Percentiles rank a stretch among this genome's conserved stretches.
Evolutionary conservation across 2,113 vertebrate species (phyloP).

Genomic region (Oxyura jamaicensis): DNA sequence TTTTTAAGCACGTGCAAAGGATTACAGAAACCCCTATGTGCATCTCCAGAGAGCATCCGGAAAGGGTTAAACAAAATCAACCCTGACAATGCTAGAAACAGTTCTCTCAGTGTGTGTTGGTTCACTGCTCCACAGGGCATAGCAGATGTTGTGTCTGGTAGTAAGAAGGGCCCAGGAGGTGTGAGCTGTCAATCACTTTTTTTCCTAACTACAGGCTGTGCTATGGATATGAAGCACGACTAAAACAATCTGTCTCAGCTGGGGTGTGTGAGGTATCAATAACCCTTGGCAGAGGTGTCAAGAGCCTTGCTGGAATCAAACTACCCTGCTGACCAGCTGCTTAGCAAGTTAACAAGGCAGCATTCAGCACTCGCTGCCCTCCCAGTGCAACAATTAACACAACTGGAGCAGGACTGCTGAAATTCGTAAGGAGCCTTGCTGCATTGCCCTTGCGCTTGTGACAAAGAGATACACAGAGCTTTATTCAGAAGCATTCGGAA

Average conservation of each 20-base stretch:
- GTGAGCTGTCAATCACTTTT: conserved; percentile 85
- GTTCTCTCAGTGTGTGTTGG: conserved; percentile 82
- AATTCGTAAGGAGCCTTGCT: conserved; percentile 37
- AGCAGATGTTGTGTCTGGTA: conserved; percentile 89
- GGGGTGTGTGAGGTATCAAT: conserved; percentile 83
- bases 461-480: conserved; percentile 41
- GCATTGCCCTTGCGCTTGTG: background rate
- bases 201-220: conserved; percentile 79
- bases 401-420: conserved; percentile 73
- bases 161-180: conserved; percentile 87
- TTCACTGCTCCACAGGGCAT: conserved; percentile 87
- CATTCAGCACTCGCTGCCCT: conserved; percentile 65
- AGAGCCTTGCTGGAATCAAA: conserved; percentile 81
- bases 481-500: conserved; percentile 15
- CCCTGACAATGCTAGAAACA: conserved; percentile 81
- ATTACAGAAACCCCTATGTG: conserved; percentile 60
- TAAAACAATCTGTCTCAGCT: conserved; percentile 86
- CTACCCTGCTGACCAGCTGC: conserved; percentile 85
- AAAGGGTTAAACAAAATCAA: conserved; percentile 85
- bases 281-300: conserved; percentile 85
- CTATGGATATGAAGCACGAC: conserved; percentile 80
- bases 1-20: conserved; percentile 25
- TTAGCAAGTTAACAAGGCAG: conserved; percentile 84
- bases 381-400: conserved; percentile 77
- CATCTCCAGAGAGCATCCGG: conserved; percentile 74